A percentile compares a stretch with the other conserved stretches of the same genome.
phyloP scores from a whole-genome alignment of 2,888 invertebrate genomes.

The Magallana nippona region DNA sequence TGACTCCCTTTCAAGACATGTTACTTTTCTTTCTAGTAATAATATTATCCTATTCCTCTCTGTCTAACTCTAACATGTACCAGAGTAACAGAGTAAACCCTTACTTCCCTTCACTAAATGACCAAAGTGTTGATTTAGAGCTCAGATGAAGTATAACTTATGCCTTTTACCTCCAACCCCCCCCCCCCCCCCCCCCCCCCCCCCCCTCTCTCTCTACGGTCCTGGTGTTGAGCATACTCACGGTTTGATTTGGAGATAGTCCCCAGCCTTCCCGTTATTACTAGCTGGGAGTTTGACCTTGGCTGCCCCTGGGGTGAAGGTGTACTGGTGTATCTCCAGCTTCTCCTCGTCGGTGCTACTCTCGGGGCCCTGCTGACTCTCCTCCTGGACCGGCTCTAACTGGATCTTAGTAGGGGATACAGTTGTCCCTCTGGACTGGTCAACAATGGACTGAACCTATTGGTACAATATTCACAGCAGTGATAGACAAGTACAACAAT shows the following conservation, averaged over 20 bases:
- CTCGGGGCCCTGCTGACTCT: conserved; percentile 57
- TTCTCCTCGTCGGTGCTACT: conserved; percentile 77
- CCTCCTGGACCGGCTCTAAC: conserved; percentile 81
- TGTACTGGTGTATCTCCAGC: conserved; percentile 72
- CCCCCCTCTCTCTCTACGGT: not conserved
- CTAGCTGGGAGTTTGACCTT: conserved; percentile 53
- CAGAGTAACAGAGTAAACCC: no score
- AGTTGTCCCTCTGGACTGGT: conserved; percentile 86
- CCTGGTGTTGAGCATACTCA: conserved; percentile 68
- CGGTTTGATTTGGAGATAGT: conserved; percentile 80
- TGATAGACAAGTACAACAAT: not conserved
- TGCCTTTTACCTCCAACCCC: not conserved
- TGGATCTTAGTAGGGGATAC: conserved; percentile 81
- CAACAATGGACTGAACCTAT: conserved; percentile 95
- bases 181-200: not conserved
- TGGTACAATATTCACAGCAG: conserved; percentile 33
- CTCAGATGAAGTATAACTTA: no score
- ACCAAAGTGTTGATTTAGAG: no score
- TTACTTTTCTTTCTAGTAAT: no score
- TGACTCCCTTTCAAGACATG: no score
- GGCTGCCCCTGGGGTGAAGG: conserved; percentile 71
- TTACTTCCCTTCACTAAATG: no score
- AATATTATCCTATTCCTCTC: no score
- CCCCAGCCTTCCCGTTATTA: conserved; percentile 63
- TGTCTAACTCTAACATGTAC: no score